Evolutionary conservation across 2,888 invertebrate genomes (phyloP).

Genomic region (Netelia fuscicornis): DNA sequence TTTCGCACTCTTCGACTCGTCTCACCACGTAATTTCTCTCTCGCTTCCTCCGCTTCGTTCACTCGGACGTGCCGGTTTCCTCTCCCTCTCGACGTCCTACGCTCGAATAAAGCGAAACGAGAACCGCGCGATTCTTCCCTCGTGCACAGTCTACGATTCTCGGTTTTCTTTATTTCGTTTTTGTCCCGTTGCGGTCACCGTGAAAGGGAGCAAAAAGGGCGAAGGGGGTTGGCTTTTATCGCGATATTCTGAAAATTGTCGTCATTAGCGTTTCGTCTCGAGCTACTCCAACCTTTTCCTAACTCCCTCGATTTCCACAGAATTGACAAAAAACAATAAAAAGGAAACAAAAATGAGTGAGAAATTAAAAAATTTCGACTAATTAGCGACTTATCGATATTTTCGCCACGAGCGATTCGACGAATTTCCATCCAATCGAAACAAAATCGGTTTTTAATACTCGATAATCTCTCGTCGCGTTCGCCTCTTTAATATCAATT

Average conservation of each 20-base stretch:
- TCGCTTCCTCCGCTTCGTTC: slow-evolving; percentile 19
- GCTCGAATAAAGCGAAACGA: slow-evolving; percentile 34
- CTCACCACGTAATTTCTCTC: slow-evolving; percentile 11
- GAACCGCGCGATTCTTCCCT: slow-evolving; percentile 7
- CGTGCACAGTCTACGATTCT: slow-evolving; percentile 13
- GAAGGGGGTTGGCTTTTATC: slow-evolving; percentile 46
- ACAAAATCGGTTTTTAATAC: too few relatives aligned
- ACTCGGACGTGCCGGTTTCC: slow-evolving; percentile 60
- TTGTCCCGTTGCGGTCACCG: slow-evolving; percentile 57
- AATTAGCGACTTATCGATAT: too few relatives aligned
- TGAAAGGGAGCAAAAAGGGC: background rate
- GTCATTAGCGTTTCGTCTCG: slow-evolving; percentile 53
- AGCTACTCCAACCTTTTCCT: slow-evolving; percentile 5
- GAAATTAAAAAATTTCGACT: too few relatives aligned
- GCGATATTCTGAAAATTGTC: slow-evolving; percentile 53
- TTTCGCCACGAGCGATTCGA: too few relatives aligned
- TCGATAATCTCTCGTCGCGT: too few relatives aligned
- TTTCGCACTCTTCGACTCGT: slow-evolving; percentile 24
- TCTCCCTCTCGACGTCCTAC: slow-evolving; percentile 14
- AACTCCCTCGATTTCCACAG: background rate
- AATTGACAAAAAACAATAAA: slow-evolving; percentile 11
- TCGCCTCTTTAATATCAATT: too few relatives aligned
- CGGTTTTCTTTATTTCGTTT: slow-evolving; percentile 42
- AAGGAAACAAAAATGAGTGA: too few relatives aligned
- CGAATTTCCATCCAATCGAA: too few relatives aligned